Evolutionary conservation across 1,140 invertebrate species (phyloP).

Genomic region (Drosophila truncata): DNA sequence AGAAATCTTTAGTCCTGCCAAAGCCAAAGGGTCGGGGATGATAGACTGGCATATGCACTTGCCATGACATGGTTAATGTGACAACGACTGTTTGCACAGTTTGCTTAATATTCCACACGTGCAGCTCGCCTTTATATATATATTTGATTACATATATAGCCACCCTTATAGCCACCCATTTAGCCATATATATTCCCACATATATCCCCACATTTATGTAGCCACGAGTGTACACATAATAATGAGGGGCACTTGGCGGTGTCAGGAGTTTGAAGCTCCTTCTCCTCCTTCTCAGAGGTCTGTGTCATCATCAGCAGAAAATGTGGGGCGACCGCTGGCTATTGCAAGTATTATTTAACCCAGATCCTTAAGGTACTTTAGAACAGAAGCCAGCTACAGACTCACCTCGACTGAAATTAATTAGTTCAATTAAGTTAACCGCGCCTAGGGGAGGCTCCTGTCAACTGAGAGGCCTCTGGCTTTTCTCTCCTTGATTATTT

Average conservation of each 20-base stretch:
- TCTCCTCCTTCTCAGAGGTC: constrained; percentile 33
- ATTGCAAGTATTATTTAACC: constrained; percentile 28
- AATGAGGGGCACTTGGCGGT: constrained; percentile 47
- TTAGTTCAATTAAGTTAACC: constrained; percentile 67
- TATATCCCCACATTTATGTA: constrained; percentile 8
- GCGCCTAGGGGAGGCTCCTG: constrained; percentile 31
- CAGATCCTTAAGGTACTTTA: constrained; percentile 47
- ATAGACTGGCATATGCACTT: constrained; percentile 54
- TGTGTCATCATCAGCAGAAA: constrained; percentile 70
- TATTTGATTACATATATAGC: not conserved
- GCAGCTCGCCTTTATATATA: constrained; percentile 15
- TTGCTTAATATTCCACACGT: constrained; percentile 69
- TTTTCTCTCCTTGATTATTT: constrained; percentile 18
- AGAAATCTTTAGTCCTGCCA: not conserved
- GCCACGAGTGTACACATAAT: constrained; percentile 22
- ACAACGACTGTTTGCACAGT: constrained; percentile 56
- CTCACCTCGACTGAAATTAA: constrained; percentile 72
- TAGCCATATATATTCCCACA: constrained; percentile 13
- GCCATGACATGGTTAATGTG: constrained; percentile 62
- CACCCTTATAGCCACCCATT: not conserved
- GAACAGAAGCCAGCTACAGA: constrained; percentile 33
- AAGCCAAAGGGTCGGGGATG: constrained; percentile 9
- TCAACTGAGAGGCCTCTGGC: constrained; percentile 1
- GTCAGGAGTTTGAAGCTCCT: constrained; percentile 33
- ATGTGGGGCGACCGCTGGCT: constrained; percentile 20